Base-by-base conservation (phyloP, 2,113 vertebrate genomes). In the Thomomys bottae region DNA sequence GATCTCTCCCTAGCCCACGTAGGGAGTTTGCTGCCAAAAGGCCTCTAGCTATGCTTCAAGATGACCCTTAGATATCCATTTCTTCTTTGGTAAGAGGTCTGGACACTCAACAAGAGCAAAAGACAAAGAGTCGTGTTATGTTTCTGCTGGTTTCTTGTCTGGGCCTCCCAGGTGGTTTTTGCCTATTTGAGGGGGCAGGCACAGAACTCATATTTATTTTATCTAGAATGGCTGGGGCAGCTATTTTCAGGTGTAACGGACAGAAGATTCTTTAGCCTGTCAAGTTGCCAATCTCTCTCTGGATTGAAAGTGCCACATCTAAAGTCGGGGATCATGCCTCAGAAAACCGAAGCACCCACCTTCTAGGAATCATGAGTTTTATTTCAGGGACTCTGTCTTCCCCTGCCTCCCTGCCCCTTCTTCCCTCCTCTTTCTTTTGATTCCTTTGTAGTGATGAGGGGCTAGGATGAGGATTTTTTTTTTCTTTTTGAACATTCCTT, bases 221-320 rank as follows among this genome's bases (percentile, higher is more conserved):
- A 57, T 95, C 94, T 91, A 78, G 93, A 97, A 89, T 96, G 97
- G 96, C 96, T 96, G 84, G 84, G 95, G 96, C 92, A 97, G 95
- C 95, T 91, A 49, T 95, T 95, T 91, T 91, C 80, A 95, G 90
- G 96, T 96, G 64, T 90, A 90, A 93, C 88, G 91, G 96, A 95
- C 72, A 96, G 94, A 70, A 30, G 63, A 82, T 71, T 93, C 66
- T 95, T 87, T 54, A 78, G 94, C 93, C 95, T 75, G 71, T 84
- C 84, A 84, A 42, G 95, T 94, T 97, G 88, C 96, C 96, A 32
- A 0, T 67, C 79, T 95, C 64, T 86, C 76, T 93, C 83, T 30
- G 26, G 93, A 84, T 85, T 76, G 23, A n/a, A 61, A 77, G 87
- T 80, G 79, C 89, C 73, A 40, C 67, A 4, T 18, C 70, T 82